These are phyloP conservation scores for Botia kubotai DNA, from an alignment of 2,797 vertebrate genomes.

Conservation along the genomic window DNA sequence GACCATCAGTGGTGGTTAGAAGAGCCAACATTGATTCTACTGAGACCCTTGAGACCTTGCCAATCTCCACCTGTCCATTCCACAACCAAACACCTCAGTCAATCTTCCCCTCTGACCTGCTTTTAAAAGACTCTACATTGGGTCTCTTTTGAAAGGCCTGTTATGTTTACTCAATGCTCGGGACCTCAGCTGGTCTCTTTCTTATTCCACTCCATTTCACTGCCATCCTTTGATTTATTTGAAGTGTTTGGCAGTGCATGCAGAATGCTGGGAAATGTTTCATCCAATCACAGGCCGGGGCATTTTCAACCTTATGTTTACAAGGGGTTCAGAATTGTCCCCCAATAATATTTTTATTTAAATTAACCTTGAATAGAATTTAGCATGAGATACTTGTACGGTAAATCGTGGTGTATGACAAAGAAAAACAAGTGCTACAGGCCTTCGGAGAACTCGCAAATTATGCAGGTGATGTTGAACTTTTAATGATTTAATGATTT, in stretches of 20 bases:
- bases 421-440: not conserved
- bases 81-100: conserved; percentile 31
- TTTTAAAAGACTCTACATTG: conserved; percentile 24
- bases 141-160: conserved; percentile 30
- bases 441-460: not conserved
- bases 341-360: not conserved
- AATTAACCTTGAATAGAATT: conserved; percentile 1
- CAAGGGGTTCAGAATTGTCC: not conserved
- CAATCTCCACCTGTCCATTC: conserved; percentile 49
- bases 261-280: conserved; percentile 3
- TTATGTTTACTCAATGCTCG: conserved; percentile 43
- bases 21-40: conserved; percentile 52
- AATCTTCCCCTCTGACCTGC: conserved; percentile 40
- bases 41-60: conserved; percentile 42
- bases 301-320: not conserved
- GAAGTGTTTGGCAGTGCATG: not conserved
- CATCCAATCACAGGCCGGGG: not conserved
- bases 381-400: not conserved
- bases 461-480: not conserved
- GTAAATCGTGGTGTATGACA: not conserved
- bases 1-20: conserved; percentile 35
- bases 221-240: conserved; percentile 43
- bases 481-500: not conserved
- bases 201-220: conserved; percentile 49
- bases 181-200: conserved; percentile 31